Evolutionary conservation across 2,113 vertebrate genomes (phyloP), one percentile per base, ranked within the genome.

Genomic region (Gorsachius goisagi): DNA sequence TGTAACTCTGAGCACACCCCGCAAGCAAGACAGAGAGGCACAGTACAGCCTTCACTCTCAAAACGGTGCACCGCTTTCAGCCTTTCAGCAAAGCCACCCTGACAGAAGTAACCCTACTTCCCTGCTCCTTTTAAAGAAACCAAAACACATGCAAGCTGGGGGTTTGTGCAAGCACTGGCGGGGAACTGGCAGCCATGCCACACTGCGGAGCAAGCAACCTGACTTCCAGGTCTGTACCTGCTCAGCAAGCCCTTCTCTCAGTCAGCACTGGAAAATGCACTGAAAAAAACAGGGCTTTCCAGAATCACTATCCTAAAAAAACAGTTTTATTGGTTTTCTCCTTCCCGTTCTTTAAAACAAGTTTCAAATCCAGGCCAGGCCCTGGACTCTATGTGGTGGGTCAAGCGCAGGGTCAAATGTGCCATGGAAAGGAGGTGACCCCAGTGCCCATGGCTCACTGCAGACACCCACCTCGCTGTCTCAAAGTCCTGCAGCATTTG

Each of bases 61-160:
- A 17, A 79, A 49, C 16, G 41, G 33, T 35, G 39, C 75, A 64
- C 60, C 0, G 1, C 45, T n/a, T 50, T 15, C 75, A 66, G 75
- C 41, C 60, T 82, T 15, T n/a, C n/a, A n/a, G 24, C 0, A 0
- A 72, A 78, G 64, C 39, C 23, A 41, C 12, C 2, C 33, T 33
- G 39, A 49, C 23, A 79, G 39, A 78, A 79, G 33, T 21, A 77
- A 50, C n/a, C 62, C 27, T 23, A 8, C 39, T 89, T 75, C 45
- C 30, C 53, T 45, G 30, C 49, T 72, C 2, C 0, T 68, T 92
- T 68, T 4, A 60, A 53, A 74, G 81, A 55, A 41, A 53, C 2
- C 11, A 41, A 18, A 50, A 37, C 33, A 68, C 35, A 41, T 3
- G n/a, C 39, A 76, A 82, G 69, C 33, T 28, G 24, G 14, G 28